Evolutionary conservation across 2,113 vertebrate species (phyloP), one percentile per base, ranked within the genome.

Genomic region (Callionymus lyra): DNA sequence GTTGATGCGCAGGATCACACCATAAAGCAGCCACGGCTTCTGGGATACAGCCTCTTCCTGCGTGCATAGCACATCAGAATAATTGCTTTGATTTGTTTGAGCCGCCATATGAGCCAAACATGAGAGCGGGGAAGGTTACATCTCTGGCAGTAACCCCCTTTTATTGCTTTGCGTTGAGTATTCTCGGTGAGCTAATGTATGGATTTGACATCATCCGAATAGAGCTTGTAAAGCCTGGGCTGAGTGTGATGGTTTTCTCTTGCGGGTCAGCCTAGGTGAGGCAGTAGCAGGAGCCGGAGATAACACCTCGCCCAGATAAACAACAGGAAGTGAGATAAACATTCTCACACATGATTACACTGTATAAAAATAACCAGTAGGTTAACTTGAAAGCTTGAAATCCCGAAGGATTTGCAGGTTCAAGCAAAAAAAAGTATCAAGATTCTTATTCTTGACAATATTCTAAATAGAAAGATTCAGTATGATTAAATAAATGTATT

Each of bases 321-420:
- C 65, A 65, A 69, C 62, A 70, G 72, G 74, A 76, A 73, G 66
- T 47, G 56, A 72, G 75, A 75, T 75, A 75, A 77, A 71, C 68
- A 65, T 67, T 53, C 44, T 16, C 51, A 4, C 21, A 5, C 21
- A 27, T 27, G 21, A 27, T 8, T 27, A 27, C 21, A 27, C 21
- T 27, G 21, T 8, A 27, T 5, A 27, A 27, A 27, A n/a, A n/a
- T n/a, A n/a, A n/a, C n/a, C n/a, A n/a, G 21, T 8, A 27, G 21
- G 21, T 27, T 27, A 5, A 27, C 21, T 27, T 27, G 21, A 27
- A 27, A n/a, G n/a, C n/a, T n/a, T n/a, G n/a, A n/a, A n/a, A n/a
- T n/a, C n/a, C n/a, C n/a, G 21, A 27, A 4, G 8, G 21, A 27
- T 5, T 27, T 8, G 8, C 21, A 27, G 21, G 8, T n/a, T 8